Evolutionary conservation across 2,797 vertebrate species (phyloP).

Genomic region (Chiroxiphia lanceolata): DNA sequence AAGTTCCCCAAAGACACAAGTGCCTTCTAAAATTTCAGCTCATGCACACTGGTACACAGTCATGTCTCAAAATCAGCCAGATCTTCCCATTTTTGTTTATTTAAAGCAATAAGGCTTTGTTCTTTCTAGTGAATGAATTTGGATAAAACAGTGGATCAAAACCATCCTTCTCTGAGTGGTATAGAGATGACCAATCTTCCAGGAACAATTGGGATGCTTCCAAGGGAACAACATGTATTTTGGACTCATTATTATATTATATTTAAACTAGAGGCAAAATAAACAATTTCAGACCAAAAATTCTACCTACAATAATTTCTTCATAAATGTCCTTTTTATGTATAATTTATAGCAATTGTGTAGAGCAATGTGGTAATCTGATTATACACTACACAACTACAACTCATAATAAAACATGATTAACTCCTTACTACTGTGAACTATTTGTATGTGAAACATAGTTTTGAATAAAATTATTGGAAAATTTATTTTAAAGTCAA

Average conservation of each 20-base stretch:
- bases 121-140: not conserved
- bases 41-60: not conserved
- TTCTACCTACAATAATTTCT: not conserved
- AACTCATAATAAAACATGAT: not conserved
- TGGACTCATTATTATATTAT: not conserved
- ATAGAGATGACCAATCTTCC: not conserved
- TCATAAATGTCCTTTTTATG: not conserved
- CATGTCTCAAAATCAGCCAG: not conserved
- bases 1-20: not conserved
- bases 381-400: not conserved
- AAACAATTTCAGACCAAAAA: not conserved
- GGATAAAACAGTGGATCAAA: not conserved
- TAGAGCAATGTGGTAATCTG: not conserved
- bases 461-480: not conserved
- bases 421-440: not conserved
- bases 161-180: not conserved
- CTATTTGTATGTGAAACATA: not conserved
- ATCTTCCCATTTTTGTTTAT: not conserved
- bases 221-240: not conserved
- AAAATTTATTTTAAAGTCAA: not conserved
- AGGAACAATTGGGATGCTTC: not conserved
- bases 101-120: not conserved
- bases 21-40: not conserved
- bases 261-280: not conserved
- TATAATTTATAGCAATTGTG: not conserved